Base-by-base conservation (phyloP, 2,113 vertebrate genomes). In the Ctenomys sociabilis region DNA sequence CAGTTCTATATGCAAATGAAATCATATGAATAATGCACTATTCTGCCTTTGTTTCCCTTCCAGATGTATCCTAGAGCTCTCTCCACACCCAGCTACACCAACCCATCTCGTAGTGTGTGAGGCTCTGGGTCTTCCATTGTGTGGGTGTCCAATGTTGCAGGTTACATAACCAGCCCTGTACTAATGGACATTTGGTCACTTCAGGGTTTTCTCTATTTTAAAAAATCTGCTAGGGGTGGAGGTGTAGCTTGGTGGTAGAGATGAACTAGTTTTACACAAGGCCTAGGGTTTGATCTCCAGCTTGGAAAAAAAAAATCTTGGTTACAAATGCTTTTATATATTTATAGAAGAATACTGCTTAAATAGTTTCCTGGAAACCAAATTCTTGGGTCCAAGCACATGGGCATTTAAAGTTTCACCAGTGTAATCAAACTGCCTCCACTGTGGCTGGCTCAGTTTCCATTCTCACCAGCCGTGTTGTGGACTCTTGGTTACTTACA, bases 21-120 rank as follows among this genome's bases (percentile, higher is more conserved):
- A 59, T 63, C 54, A 43, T 57, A 77, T 8, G 28, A 90, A n/a
- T n/a, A 95, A 86, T 26, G 82, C 16, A 40, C 40, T 61, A 14
- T 22, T 89, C 45, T 87, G 26, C 21, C 59, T 68, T 89, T 66
- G 10, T 93, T 75, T 94, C 64, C 40, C 80, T 95, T 63, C 72
- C 49, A 88, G 72, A 78, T 68, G 3, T 57, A 14, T 78, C 43
- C 30, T 3, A 5, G 88, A 83, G 52, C 43, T 45, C 63, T 68
- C 75, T 63, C 32, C 66, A 61, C 22, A 43, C 59, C 57, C 28
- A 8, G 59, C 4, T 21, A 37, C 16, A 7, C 59, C 45, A n/a
- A 63, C 52, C 32, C 40, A 5, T 32, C 63, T 35, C n/a, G 1
- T 40, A 75, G 40, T 64, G 49, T 87, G 80, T 35, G 21, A 16